Evolutionary conservation across 2,797 vertebrate species (phyloP).

Genomic region (Danio aesculapii): DNA sequence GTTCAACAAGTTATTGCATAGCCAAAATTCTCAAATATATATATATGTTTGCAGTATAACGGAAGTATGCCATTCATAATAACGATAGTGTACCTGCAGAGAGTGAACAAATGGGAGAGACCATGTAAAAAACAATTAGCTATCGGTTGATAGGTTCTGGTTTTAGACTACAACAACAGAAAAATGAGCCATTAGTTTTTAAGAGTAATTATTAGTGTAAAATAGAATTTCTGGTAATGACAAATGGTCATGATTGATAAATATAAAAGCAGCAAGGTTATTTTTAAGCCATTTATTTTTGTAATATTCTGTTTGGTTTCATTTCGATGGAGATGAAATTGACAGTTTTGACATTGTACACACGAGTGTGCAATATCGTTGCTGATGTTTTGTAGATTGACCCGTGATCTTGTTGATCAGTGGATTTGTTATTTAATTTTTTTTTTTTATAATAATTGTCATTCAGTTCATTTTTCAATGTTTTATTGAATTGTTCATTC

Average conservation of each 20-base stretch:
- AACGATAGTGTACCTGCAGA: no score
- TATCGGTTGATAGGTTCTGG: not conserved
- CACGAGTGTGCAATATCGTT: no score
- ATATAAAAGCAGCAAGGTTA: not conserved
- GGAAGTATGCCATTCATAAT: no score
- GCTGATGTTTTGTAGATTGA: not conserved
- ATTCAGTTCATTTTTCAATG: not conserved
- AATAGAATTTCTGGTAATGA: not conserved
- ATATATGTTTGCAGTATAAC: no score
- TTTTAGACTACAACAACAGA: not conserved
- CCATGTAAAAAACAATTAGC: constrained; percentile 7
- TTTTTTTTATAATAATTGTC: not conserved
- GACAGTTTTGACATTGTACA: no score
- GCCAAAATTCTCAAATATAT: no score
- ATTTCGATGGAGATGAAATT: not conserved
- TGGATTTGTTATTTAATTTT: not conserved
- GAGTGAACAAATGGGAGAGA: constrained; percentile 23
- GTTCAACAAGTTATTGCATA: not conserved
- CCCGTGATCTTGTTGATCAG: not conserved
- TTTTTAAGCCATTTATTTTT: not conserved
- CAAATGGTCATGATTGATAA: not conserved
- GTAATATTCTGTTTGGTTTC: not conserved
- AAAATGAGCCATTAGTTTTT: not conserved
- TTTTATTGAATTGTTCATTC: not conserved
- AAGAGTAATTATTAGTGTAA: not conserved